Base-by-base conservation (phyloP, 1,140 invertebrate genomes). In the Orchesella cincta region DNA sequence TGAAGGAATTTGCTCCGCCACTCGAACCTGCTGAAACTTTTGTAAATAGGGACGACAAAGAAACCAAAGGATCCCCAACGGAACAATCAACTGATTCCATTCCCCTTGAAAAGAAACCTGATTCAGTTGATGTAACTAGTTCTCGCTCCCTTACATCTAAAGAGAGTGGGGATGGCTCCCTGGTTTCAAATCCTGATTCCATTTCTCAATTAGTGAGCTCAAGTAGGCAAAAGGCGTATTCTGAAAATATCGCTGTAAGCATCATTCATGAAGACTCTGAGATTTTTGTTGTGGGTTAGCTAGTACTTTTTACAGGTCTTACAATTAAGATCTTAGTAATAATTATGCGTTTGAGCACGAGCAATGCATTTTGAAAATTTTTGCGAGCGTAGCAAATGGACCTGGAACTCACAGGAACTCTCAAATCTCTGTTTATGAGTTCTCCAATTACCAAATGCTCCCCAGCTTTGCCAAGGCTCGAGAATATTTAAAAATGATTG, bases 141-240 rank as follows among this genome's bases (percentile, higher is more conserved):
- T n/a, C n/a, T n/a, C n/a, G n/a, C n/a, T n/a, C n/a, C n/a, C n/a
- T 57, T 5, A 57, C 54, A 16, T 26, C 54, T 16, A 57, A 57
- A 57, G 54, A 57, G 14, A 57, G 54, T 26, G 54, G 54, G 26
- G 54, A 57, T 57, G 23, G 54, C 54, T n/a, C 54, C 14, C n/a
- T n/a, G n/a, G n/a, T n/a, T n/a, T n/a, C n/a, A n/a, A n/a, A n/a
- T n/a, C n/a, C n/a, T n/a, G n/a, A n/a, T n/a, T n/a, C n/a, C n/a
- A n/a, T n/a, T n/a, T n/a, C n/a, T n/a, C n/a, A n/a, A n/a, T n/a
- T n/a, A 14, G 14, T 26, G 54, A 57, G 54, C 54, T 18, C 14
- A n/a, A 57, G 39, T 46, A 46, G 39, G 18, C 5, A 46, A 18
- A 16, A 57, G 26, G 54, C n/a, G 23, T 57, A 18, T 26, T 8